Evolutionary conservation across 2,797 vertebrate species (phyloP).

Genomic region (Micromesistius poutassou): DNA sequence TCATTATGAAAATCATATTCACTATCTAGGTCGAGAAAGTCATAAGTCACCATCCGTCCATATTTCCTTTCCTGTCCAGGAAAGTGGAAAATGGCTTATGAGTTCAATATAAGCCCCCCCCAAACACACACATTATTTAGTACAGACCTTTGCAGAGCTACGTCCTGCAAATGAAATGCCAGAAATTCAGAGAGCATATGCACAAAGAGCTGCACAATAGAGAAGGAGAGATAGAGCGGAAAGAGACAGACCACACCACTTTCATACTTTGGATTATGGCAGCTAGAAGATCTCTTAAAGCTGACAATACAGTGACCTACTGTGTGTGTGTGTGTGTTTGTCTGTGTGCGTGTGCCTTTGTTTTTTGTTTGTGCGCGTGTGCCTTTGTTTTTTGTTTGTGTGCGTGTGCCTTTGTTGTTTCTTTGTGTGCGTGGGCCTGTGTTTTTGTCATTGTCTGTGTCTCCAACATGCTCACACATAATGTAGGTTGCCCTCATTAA

Average conservation of each 20-base stretch:
- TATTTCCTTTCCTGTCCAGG: too few species aligned
- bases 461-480: neutral
- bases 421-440: too few species aligned
- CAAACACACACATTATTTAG: neutral
- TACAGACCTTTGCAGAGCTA: neutral
- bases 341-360: neutral
- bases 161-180: neutral
- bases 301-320: neutral
- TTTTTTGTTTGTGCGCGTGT: neutral
- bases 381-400: neutral
- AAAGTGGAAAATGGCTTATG: conserved; percentile 46
- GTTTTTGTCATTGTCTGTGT: too few species aligned
- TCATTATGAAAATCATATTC: conserved; percentile 45
- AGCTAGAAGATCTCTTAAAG: neutral
- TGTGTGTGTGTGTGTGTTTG: neutral
- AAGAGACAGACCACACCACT: neutral
- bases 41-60: conserved; percentile 36
- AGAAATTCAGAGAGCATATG: neutral
- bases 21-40: conserved; percentile 44
- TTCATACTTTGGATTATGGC: neutral
- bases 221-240: neutral
- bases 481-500: neutral
- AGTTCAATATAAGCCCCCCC: conserved; percentile 49
- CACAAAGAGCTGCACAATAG: neutral
- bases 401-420: neutral